Evolutionary conservation across 2,797 vertebrate species (phyloP).

Genomic region (Valencia hispanica): DNA sequence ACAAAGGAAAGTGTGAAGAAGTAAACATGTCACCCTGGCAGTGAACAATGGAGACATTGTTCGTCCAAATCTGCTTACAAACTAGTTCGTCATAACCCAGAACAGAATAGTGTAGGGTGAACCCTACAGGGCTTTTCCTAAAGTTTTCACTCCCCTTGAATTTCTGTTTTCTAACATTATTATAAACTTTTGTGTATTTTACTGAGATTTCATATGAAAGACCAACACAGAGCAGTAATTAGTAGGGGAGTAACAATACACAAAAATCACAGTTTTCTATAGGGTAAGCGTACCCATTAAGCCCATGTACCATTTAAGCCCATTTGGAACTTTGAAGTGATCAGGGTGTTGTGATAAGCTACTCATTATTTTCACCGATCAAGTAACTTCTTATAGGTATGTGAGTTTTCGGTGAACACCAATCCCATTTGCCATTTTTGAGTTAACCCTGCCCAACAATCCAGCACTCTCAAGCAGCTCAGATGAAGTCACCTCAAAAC

Average conservation of each 20-base stretch:
- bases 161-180: neutral
- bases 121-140: neutral
- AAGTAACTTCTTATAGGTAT: too few relatives aligned
- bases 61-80: slow-evolving; percentile 45
- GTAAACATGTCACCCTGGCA: neutral
- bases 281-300: too few relatives aligned
- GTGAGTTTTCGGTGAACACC: too few relatives aligned
- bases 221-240: neutral
- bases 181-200: neutral
- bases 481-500: too few relatives aligned
- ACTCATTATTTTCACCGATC: too few relatives aligned
- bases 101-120: neutral
- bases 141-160: neutral
- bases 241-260: neutral
- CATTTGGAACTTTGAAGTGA: too few relatives aligned
- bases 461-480: too few relatives aligned
- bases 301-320: too few relatives aligned
- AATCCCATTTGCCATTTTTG: too few relatives aligned
- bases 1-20: slow-evolving; percentile 1
- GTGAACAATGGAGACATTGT: slow-evolving; percentile 44
- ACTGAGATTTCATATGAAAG: neutral
- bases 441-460: too few relatives aligned
- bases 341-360: too few relatives aligned
- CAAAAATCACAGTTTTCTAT: too few relatives aligned
- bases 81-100: slow-evolving; percentile 19